phyloP scores from a whole-genome alignment of 2,797 vertebrate genomes.

The Ctenopoma multispine region DNA sequence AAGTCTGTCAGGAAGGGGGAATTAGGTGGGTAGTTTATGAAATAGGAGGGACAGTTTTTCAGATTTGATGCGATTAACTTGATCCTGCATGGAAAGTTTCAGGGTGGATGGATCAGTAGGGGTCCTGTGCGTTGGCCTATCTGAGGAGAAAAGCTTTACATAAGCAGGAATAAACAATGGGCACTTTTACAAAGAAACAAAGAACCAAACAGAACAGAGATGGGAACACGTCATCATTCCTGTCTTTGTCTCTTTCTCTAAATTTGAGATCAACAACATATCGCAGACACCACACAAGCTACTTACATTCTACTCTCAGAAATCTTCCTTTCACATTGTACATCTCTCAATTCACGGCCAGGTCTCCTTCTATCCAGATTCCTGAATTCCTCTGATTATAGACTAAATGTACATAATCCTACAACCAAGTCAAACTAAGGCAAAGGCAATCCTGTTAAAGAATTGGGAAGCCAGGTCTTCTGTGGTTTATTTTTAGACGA shows the following conservation, averaged over 20 bases:
- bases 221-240: slow-evolving; percentile 43
- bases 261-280: slow-evolving; percentile 49
- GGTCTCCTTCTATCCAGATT: neutral
- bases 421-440: neutral
- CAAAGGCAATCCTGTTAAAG: neutral
- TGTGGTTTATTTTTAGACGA: slow-evolving; percentile 14
- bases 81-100: slow-evolving; percentile 11
- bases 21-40: slow-evolving; percentile 34
- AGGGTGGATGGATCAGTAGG: neutral
- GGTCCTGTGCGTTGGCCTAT: slow-evolving; percentile 43
- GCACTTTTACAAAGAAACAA: slow-evolving; percentile 62
- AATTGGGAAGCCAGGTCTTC: neutral
- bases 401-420: neutral
- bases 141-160: slow-evolving; percentile 37
- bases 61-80: slow-evolving; percentile 8
- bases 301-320: neutral
- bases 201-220: slow-evolving; percentile 54
- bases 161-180: slow-evolving; percentile 62
- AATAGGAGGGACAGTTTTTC: slow-evolving; percentile 4
- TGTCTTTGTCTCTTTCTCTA: slow-evolving; percentile 57
- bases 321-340: neutral
- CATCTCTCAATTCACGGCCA: slow-evolving; percentile 27
- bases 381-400: neutral
- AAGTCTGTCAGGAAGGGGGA: slow-evolving; percentile 48
- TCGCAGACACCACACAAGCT: neutral